These are phyloP conservation scores for Halictus quadricinctus DNA, from an alignment of 2,888 invertebrate genomes.

Conservation along the genomic window DNA sequence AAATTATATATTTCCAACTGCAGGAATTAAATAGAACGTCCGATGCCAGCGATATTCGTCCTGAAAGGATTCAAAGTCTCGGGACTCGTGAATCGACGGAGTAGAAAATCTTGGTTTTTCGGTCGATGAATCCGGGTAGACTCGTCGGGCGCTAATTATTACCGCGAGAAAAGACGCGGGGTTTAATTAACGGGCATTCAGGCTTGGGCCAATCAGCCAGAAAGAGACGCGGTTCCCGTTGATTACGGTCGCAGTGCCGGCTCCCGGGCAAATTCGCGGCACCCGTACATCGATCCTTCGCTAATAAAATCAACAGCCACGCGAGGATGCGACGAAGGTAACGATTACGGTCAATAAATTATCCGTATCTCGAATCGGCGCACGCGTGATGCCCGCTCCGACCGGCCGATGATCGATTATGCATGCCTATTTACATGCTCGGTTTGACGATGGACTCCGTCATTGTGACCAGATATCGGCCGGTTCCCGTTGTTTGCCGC, in stretches of 20 bases:
- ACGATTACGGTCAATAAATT: constrained; percentile 60
- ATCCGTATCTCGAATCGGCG: constrained; percentile 54
- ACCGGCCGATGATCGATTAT: constrained; percentile 54
- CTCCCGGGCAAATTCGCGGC: constrained; percentile 22
- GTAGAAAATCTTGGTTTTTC: background rate
- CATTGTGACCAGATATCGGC: constrained; percentile 41
- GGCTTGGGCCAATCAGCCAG: constrained; percentile 25
- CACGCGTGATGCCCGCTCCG: constrained; percentile 31
- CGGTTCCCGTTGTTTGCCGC: constrained; percentile 22
- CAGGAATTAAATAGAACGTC: too few relatives aligned
- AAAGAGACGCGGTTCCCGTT: constrained; percentile 15
- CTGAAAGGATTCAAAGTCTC: too few relatives aligned
- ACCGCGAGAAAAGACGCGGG: constrained; percentile 16
- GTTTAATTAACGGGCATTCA: constrained; percentile 35
- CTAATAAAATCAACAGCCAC: constrained; percentile 58
- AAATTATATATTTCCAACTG: too few relatives aligned
- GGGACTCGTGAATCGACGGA: too few relatives aligned
- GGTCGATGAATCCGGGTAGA: too few relatives aligned
- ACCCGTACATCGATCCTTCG: constrained; percentile 31
- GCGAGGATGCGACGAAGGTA: constrained; percentile 39
- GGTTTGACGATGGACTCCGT: constrained; percentile 40
- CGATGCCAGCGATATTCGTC: too few relatives aligned
- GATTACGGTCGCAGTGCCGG: constrained; percentile 13
- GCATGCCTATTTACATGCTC: constrained; percentile 56
- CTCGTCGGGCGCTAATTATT: background rate